These are phyloP conservation scores for Dolichoris vasculosae DNA, from an alignment of 1,140 invertebrate genomes.

Conservation along the genomic window DNA sequence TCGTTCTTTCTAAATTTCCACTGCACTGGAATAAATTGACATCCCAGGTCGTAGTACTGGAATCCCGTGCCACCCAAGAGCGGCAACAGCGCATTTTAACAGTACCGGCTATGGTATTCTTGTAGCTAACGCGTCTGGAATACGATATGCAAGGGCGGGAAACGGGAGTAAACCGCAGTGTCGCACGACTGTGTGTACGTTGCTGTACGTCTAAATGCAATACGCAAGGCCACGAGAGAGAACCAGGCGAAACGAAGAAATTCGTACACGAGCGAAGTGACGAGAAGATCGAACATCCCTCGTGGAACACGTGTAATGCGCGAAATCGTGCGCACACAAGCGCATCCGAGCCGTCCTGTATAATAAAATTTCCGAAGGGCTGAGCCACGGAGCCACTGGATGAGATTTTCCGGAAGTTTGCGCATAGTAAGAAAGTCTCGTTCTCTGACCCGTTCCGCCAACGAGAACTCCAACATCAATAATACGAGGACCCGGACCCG, in stretches of 20 bases:
- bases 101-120: not conserved
- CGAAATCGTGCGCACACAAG: not conserved
- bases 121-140: not conserved
- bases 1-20: not conserved
- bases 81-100: not conserved
- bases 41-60: not conserved
- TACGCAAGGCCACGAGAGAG: not conserved
- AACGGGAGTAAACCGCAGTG: not conserved
- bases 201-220: not conserved
- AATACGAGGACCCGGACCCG: not conserved
- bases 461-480: not conserved
- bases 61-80: not conserved
- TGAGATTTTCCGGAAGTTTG: not conserved
- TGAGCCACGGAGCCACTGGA: not conserved
- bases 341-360: not conserved
- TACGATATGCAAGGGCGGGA: not conserved
- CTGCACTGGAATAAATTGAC: not conserved
- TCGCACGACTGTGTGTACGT: not conserved
- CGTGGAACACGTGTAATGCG: not conserved
- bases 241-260: not conserved
- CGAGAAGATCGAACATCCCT: not conserved
- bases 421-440: not conserved
- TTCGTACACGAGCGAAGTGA: not conserved
- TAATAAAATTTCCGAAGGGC: not conserved
- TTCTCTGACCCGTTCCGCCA: not conserved